These are phyloP conservation scores for Chironex yamaguchii DNA, from an alignment of 30 jellyfish, hydroid and myxozoan genomes.

Conservation along the genomic window DNA sequence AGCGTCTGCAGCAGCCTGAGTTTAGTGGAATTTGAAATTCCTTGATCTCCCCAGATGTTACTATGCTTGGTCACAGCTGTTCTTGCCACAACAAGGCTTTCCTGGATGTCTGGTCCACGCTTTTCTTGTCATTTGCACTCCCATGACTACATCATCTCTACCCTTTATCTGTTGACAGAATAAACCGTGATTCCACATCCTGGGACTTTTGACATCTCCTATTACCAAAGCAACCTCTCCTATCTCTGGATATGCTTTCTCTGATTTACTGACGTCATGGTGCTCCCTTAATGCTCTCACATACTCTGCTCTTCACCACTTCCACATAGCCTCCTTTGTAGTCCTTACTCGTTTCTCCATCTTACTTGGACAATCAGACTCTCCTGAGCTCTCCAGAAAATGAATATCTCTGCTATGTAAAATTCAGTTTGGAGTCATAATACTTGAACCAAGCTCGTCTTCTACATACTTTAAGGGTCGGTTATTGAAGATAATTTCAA, in stretches of 20 bases:
- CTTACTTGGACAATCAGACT: constrained; percentile 16
- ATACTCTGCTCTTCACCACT: neutral
- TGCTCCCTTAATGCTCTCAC: constrained; percentile 54
- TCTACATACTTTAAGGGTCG: constrained; percentile 68
- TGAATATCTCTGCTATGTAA: constrained; percentile 54
- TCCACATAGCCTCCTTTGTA: constrained; percentile 55
- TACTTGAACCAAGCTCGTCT: constrained; percentile 54
- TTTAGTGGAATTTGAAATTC: too few species aligned
- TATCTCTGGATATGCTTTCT: constrained; percentile 35
- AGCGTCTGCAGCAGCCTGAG: too few species aligned
- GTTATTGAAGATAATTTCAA: constrained; percentile 39
- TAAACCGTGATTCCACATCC: constrained; percentile 33
- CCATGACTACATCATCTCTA: constrained; percentile 30
- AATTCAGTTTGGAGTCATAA: constrained; percentile 49
- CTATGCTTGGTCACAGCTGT: too few species aligned
- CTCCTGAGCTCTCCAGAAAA: constrained; percentile 9
- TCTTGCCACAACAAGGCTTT: too few species aligned
- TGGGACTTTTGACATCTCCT: constrained; percentile 13
- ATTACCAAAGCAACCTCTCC: constrained; percentile 47
- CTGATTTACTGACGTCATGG: constrained; percentile 49
- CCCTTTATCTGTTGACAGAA: constrained; percentile 2
- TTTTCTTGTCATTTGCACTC: constrained; percentile 47
- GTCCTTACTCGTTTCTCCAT: constrained; percentile 33
- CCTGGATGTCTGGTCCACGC: too few species aligned
- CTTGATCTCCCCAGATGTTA: too few species aligned